phyloP scores from a whole-genome alignment of 2,797 vertebrate species.

The Coracias cyanogaster region DNA sequence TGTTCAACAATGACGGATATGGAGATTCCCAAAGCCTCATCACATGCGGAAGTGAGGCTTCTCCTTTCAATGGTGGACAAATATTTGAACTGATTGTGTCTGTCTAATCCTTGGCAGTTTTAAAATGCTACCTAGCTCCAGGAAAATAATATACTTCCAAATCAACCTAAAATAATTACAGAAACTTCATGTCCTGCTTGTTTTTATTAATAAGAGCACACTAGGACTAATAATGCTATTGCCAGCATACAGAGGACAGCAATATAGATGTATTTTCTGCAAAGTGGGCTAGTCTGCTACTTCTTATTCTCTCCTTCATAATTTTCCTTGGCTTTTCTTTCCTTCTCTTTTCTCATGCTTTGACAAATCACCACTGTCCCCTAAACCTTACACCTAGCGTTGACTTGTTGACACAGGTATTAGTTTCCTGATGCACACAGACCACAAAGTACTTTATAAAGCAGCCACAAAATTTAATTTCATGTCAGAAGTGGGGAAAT shows the following conservation, averaged over 20 bases:
- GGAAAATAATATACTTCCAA: not conserved
- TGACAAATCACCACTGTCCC: not conserved
- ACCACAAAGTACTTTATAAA: not conserved
- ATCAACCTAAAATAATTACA: not conserved
- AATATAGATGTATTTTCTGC: not conserved
- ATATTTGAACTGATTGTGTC: conserved; percentile 50
- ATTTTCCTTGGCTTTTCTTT: not conserved
- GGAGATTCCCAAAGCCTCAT: conserved; percentile 20
- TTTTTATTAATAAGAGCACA: not conserved
- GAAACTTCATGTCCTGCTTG: not conserved
- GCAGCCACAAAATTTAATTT: not conserved
- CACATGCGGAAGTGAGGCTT: conserved; percentile 14
- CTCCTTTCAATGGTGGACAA: conserved; percentile 46
- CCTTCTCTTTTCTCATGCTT: not conserved
- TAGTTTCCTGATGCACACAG: not conserved
- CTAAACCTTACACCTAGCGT: not conserved
- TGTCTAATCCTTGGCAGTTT: conserved; percentile 29
- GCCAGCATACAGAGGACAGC: not conserved
- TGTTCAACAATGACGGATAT: conserved; percentile 4
- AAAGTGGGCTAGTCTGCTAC: not conserved
- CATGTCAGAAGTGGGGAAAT: not conserved
- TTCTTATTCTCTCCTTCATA: not conserved
- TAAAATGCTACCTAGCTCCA: conserved; percentile 24
- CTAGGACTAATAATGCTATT: not conserved
- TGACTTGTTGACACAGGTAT: not conserved